Evolutionary conservation across 2,113 vertebrate genomes (phyloP), one percentile per base, ranked within the genome.

Genomic region (Montifringilla adamsi): DNA sequence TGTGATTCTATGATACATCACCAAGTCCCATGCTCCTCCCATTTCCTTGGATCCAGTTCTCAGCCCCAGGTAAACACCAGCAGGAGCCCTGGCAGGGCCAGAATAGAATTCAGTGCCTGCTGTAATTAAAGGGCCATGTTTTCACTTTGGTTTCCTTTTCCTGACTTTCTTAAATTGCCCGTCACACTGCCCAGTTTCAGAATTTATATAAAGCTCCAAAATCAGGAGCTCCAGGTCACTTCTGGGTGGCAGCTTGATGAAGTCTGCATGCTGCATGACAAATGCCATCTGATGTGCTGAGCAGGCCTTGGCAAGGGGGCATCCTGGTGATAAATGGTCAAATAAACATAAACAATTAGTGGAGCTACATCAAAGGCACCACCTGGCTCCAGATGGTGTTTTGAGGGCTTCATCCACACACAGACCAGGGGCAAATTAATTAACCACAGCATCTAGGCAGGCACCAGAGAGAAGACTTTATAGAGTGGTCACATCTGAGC

Each of bases 241-340:
- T 87, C 56, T 84, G 82, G 63, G 87, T 62, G 56, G 79, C 89
- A 81, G 69, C 73, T 28, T 41, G 78, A 87, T 63, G 43, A 70
- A 84, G 60, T 35, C 87, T 52, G 77, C 50, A 28, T 20, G 69
- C 53, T 6, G 9, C 68, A 69, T 24, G 59, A 50, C 52, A 69
- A 89, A 84, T 58, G 56, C 64, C 90, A 92, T 88, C 89, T 37
- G 41, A 91, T 46, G 80, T n/a, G 56, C 77, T 68, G 68, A 89
- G 76, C 47, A 74, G 58, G 58, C 66, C 95, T 69, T 91, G 90
- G 86, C 92, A 72, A 64, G 83, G 72, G 49, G 84, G 30, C 8
- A 85, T 73, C 75, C 68, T 60, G 33, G 52, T 77, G 84, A 95
- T 67, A 91, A 93, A 94, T 39, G 53, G 70, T 49, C 77, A 97